phyloP scores from a whole-genome alignment of 2,797 vertebrate genomes.

The Enteromius afrohamiltoni region DNA sequence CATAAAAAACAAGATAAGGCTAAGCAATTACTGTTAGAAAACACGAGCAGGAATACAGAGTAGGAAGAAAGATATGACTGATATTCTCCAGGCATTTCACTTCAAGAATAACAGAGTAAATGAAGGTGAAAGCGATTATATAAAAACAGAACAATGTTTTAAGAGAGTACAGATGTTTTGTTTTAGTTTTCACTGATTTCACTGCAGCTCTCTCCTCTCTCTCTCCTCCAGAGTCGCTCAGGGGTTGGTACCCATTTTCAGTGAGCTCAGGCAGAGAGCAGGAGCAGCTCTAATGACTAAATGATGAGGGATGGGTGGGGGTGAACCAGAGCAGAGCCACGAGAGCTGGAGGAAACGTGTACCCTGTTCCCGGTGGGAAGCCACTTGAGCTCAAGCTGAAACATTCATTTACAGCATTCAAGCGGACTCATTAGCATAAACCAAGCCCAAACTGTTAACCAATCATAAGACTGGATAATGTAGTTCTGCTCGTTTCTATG shows the following conservation, averaged over 20 bases:
- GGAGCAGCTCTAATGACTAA: constrained; percentile 39
- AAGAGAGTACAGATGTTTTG: neutral
- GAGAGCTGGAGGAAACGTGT: constrained; percentile 18
- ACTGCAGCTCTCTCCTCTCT: constrained; percentile 16
- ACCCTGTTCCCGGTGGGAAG: constrained; percentile 12
- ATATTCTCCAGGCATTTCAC: neutral
- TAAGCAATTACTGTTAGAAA: neutral
- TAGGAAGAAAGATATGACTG: neutral
- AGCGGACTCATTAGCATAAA: constrained; percentile 7
- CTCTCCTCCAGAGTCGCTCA: neutral
- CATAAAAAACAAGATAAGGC: neutral
- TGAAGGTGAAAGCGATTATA: neutral
- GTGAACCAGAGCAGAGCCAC: constrained; percentile 22
- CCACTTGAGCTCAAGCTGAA: constrained; percentile 26
- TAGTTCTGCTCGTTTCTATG: neutral
- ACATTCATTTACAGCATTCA: constrained; percentile 4
- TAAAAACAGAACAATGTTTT: constrained; percentile 6
- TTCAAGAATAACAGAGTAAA: neutral
- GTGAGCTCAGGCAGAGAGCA: constrained; percentile 24
- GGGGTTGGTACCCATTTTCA: constrained; percentile 33
- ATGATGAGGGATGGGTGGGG: constrained; percentile 29
- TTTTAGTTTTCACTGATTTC: neutral
- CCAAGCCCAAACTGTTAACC: neutral
- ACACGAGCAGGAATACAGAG: neutral
- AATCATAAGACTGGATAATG: constrained; percentile 1